Evolutionary conservation across 2,888 invertebrate species (phyloP).

Genomic region (Erebia aethiops): DNA sequence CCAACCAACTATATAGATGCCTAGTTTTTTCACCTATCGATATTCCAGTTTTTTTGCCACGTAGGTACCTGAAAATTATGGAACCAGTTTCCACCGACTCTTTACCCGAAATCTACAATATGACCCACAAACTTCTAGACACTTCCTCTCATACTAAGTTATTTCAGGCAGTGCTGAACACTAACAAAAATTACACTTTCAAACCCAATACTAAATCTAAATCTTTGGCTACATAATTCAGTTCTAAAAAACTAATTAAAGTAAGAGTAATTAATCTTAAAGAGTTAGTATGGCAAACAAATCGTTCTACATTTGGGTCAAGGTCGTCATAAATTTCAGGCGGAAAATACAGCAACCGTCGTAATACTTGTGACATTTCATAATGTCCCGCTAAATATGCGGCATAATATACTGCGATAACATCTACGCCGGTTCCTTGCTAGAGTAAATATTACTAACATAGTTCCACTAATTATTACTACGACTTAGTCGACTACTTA

Average conservation of each 20-base stretch:
- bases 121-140: no score
- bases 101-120: no score
- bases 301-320: constrained; percentile 4
- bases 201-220: no score
- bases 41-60: no score
- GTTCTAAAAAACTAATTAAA: neutral
- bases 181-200: no score
- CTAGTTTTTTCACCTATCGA: no score
- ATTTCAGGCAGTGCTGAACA: no score
- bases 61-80: no score
- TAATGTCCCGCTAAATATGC: constrained; percentile 17
- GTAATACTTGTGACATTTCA: neutral
- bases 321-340: neutral
- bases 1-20: no score
- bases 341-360: neutral
- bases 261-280: neutral
- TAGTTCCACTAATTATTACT: constrained; percentile 2
- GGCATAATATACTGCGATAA: constrained; percentile 10
- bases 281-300: constrained; percentile 1
- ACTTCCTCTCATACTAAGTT: no score
- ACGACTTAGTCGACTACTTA: neutral
- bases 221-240: no score
- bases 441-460: constrained; percentile 9
- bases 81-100: no score
- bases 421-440: neutral